These are phyloP conservation scores for Sebastolobus altivelis DNA, from an alignment of 2,797 vertebrate species.

Conservation along the genomic window DNA sequence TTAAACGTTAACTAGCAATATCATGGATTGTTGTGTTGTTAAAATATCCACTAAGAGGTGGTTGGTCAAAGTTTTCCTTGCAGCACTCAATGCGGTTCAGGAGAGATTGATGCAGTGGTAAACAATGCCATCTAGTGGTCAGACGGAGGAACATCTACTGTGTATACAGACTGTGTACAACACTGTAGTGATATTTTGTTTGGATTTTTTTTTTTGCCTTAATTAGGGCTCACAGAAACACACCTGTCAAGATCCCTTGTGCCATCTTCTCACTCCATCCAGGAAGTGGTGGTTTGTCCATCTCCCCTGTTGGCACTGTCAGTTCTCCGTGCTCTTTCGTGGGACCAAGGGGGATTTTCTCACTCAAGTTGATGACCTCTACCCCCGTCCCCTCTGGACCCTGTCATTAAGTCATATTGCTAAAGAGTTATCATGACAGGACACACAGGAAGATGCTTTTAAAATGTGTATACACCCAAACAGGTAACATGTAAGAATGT, in stretches of 20 bases:
- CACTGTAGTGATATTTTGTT: not conserved
- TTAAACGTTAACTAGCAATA: not conserved
- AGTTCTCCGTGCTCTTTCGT: constrained; percentile 17
- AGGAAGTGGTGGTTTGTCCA: constrained; percentile 81
- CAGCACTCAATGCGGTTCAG: constrained; percentile 1
- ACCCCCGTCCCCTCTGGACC: constrained; percentile 79
- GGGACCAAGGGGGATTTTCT: constrained; percentile 84
- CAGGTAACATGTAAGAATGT: not conserved
- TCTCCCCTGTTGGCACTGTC: constrained; percentile 58
- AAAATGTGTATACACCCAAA: not conserved
- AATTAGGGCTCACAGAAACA: constrained; percentile 8
- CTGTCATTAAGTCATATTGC: constrained; percentile 70
- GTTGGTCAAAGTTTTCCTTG: not conserved
- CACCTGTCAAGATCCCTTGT: constrained; percentile 92
- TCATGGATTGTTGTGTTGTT: not conserved
- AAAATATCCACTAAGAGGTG: not conserved
- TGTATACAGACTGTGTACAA: not conserved
- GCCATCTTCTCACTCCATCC: constrained; percentile 96
- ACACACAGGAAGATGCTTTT: not conserved
- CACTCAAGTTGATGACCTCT: constrained; percentile 84
- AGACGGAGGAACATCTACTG: not conserved
- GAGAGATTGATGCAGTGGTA: not conserved
- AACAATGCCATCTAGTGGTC: constrained; percentile 63
- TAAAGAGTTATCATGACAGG: not conserved
- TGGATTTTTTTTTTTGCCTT: not conserved